Percentiles rank a stretch among this genome's conserved stretches.
phyloP scores from a whole-genome alignment of 2,113 vertebrate species.

The Neotragus pygmaeus region DNA sequence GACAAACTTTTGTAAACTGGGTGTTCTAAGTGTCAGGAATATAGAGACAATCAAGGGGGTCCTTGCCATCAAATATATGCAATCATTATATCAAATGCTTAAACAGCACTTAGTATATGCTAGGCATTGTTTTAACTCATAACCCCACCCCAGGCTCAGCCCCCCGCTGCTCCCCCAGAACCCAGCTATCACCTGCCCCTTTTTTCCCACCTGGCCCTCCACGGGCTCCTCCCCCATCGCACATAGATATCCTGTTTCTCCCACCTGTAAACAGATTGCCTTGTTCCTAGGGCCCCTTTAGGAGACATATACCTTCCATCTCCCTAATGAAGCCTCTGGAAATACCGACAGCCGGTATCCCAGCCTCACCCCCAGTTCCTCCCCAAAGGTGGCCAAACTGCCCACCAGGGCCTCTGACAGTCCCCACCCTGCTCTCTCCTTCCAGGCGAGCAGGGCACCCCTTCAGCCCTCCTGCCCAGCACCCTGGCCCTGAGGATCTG shows the following conservation, averaged over 20 bases:
- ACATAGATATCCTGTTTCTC: accelerated
- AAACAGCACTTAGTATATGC: neutral
- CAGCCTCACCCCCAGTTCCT: neutral
- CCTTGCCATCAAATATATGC: neutral
- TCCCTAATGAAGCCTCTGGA: neutral
- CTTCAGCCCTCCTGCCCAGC: neutral
- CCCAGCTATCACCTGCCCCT: neutral
- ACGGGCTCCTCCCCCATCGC: neutral
- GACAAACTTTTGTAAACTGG: neutral
- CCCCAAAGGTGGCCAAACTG: neutral
- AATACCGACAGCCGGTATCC: neutral
- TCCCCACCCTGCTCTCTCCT: neutral
- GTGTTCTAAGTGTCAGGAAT: neutral
- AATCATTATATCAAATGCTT: neutral
- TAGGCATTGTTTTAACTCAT: neutral
- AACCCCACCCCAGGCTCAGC: neutral
- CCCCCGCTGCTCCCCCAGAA: neutral
- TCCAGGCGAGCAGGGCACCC: neutral
- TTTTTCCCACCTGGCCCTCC: neutral
- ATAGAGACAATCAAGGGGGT: neutral
- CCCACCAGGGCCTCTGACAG: neutral
- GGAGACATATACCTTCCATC: too few relatives aligned
- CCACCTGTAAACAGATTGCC: neutral
- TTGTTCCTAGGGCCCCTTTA: neutral
- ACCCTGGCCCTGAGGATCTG: neutral